Percentiles rank a stretch among this genome's conserved stretches.
Evolutionary conservation across 2,888 invertebrate genomes (phyloP).

Genomic region (Alviniconcha strummeri): DNA sequence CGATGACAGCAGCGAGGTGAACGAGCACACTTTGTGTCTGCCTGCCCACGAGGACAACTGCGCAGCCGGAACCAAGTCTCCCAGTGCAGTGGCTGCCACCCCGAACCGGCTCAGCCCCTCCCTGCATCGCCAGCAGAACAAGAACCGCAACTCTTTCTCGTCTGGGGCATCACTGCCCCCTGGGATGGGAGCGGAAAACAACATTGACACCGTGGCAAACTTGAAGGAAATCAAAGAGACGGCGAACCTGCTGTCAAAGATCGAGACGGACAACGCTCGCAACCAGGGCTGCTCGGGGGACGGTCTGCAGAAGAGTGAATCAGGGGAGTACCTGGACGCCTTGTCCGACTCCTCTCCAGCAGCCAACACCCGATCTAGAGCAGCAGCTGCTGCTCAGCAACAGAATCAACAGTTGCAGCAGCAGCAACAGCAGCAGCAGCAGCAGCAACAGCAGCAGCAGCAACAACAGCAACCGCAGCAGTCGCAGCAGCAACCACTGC

Average conservation of each 20-base stretch:
- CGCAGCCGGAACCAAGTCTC: constrained; percentile 11
- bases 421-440: constrained; percentile 16
- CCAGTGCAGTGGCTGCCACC: constrained; percentile 10
- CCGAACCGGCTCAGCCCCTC: constrained; percentile 6
- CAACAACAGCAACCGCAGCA: constrained; percentile 7
- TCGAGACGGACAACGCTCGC: constrained; percentile 36
- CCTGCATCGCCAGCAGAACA: constrained; percentile 19
- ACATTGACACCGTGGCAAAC: constrained; percentile 39
- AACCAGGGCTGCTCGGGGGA: constrained; percentile 27
- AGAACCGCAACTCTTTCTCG: constrained; percentile 28
- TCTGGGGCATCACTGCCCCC: background rate
- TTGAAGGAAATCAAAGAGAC: constrained; percentile 47
- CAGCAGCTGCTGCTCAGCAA: background rate
- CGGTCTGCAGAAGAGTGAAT: constrained; percentile 42
- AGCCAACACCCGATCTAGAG: constrained; percentile 33
- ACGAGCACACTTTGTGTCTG: constrained; percentile 36
- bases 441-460: background rate
- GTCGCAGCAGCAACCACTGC: constrained; percentile 7
- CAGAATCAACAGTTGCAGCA: background rate
- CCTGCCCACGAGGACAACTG: constrained; percentile 6
- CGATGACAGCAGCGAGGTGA: constrained; percentile 75
- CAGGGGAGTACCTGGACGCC: constrained; percentile 56
- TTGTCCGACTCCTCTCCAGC: constrained; percentile 46
- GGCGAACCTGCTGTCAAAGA: constrained; percentile 46
- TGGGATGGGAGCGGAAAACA: background rate